Conservation (phyloP, 2,797 vertebrate species). For the Macrochelys suwanniensis region DNA sequence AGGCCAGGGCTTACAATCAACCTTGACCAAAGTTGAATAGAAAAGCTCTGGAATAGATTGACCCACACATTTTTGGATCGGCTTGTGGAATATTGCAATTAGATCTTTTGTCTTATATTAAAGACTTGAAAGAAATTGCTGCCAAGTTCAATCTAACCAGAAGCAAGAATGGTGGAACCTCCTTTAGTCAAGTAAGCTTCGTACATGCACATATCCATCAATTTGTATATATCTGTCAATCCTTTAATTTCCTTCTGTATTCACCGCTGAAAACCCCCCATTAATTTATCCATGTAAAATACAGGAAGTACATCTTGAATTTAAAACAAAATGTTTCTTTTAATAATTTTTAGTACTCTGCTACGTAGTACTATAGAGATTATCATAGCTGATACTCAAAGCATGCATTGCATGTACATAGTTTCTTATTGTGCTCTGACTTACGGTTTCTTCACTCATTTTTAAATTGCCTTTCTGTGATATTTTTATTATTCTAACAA, state of each 20-base stretch:
- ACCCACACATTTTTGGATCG: constrained; percentile 31
- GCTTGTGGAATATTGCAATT: constrained; percentile 49
- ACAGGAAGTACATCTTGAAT: not conserved
- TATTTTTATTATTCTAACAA: not conserved
- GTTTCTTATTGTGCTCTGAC: not conserved
- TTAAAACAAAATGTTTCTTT: not conserved
- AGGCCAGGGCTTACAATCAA: constrained; percentile 39
- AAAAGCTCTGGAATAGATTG: constrained; percentile 37
- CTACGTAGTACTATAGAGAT: not conserved
- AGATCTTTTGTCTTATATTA: constrained; percentile 36
- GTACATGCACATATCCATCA: not conserved
- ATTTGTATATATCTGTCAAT: not conserved
- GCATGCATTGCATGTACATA: not conserved
- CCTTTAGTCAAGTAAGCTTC: not conserved
- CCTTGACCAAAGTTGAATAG: constrained; percentile 54
- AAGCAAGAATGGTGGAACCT: constrained; percentile 12
- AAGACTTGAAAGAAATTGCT: constrained; percentile 22
- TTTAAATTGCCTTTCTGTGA: not conserved
- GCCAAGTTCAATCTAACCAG: not conserved
- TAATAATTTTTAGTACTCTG: not conserved
- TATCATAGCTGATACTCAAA: not conserved
- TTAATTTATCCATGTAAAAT: not conserved
- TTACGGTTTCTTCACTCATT: not conserved
- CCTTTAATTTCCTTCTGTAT: not conserved
- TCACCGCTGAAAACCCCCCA: not conserved